Conservation (phyloP, 2,888 invertebrate species). For the Odontothrips loti region DNA sequence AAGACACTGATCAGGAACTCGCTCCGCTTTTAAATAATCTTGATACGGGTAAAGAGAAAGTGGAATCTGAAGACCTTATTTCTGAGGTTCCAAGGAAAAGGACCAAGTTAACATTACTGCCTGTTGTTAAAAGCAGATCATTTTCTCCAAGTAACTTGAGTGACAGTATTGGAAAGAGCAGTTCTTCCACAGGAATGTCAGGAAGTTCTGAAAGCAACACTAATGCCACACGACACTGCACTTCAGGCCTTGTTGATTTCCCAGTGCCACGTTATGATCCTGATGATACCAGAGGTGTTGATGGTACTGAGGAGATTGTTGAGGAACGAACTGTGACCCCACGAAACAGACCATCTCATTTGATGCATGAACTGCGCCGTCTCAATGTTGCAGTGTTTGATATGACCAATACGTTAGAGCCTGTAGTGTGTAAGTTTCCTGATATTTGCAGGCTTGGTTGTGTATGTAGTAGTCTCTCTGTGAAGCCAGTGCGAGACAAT, state of each 20-base stretch:
- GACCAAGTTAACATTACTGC: not conserved
- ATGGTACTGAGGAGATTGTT: not conserved
- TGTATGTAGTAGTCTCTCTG: not conserved
- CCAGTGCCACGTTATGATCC: not conserved
- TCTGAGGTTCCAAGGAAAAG: not conserved
- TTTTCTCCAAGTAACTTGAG: not conserved
- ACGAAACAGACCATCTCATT: not conserved
- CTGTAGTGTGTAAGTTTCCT: not conserved
- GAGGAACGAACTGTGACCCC: not conserved
- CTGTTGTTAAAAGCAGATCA: not conserved
- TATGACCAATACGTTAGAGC: not conserved
- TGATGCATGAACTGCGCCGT: not conserved
- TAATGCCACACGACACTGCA: not conserved
- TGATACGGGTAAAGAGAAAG: not conserved
- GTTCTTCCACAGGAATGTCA: not conserved
- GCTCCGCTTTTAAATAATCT: not conserved
- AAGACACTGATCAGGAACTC: not conserved
- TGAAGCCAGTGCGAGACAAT: not conserved
- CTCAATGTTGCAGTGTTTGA: constrained; percentile 14
- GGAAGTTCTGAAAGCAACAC: not conserved
- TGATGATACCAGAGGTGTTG: not conserved
- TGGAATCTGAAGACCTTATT: not conserved
- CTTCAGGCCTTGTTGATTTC: not conserved
- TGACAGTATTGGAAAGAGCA: not conserved
- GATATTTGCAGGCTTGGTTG: constrained; percentile 2